phyloP scores from a whole-genome alignment of 1,140 invertebrate genomes.

The Drosophila fuyamai region DNA sequence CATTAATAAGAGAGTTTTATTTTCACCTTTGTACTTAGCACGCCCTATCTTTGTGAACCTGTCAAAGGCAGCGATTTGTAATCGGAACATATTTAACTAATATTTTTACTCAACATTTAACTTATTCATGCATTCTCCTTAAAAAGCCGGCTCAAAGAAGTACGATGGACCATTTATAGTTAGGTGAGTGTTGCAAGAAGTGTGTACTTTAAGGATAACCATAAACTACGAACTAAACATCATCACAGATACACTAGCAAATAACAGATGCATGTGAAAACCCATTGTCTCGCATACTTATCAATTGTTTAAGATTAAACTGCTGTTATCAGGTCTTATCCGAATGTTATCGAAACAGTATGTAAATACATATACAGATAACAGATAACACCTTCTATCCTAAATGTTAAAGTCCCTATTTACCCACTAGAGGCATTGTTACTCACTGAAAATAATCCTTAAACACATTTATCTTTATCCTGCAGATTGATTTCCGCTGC shows the following conservation, averaged over 20 bases:
- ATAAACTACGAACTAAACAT: no score
- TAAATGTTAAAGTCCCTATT: constrained; percentile 1
- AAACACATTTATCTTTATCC: not conserved
- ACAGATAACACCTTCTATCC: constrained; percentile 13
- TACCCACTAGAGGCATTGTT: not conserved
- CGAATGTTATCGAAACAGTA: constrained; percentile 39
- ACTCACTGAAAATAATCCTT: not conserved
- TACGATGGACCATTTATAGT: constrained; percentile 52
- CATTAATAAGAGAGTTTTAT: constrained; percentile 35
- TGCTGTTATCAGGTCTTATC: constrained; percentile 48
- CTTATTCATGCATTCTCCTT: not conserved
- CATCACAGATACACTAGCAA: not conserved
- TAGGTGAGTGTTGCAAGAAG: constrained; percentile 26
- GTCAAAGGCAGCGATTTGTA: constrained; percentile 7
- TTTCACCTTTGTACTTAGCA: constrained; percentile 1
- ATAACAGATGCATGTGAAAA: constrained; percentile 26
- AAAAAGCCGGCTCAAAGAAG: constrained; percentile 49
- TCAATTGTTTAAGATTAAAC: constrained; percentile 40
- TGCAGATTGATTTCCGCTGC: constrained; percentile 45
- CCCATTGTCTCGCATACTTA: constrained; percentile 16
- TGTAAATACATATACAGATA: constrained; percentile 35
- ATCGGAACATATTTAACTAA: not conserved
- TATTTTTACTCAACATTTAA: not conserved
- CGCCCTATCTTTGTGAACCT: not conserved
- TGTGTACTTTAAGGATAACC: no score